phyloP scores from a whole-genome alignment of 2,888 invertebrate genomes.

The Phragmatobia fuliginosa region DNA sequence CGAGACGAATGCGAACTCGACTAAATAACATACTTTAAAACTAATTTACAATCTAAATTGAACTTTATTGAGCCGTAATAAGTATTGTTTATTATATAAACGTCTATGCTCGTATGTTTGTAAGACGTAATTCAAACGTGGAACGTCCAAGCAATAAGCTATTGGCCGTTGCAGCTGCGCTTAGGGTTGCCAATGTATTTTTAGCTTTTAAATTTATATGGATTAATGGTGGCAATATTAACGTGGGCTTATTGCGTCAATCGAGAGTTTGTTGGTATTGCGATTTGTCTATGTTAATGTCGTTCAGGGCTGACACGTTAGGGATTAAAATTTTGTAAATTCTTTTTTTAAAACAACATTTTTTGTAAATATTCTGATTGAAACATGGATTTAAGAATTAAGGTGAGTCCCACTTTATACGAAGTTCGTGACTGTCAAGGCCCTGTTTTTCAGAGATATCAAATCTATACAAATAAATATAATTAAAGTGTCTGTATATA shows the following conservation, averaged over 20 bases:
- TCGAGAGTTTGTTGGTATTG: conserved; percentile 52
- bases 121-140: conserved; percentile 68
- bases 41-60: conserved; percentile 28
- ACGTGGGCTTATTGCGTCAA: conserved; percentile 72
- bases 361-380: background rate
- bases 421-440: background rate
- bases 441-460: background rate
- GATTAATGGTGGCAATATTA: conserved; percentile 72
- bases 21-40: conserved; percentile 13
- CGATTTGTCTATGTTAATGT: conserved; percentile 50
- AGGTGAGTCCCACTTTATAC: too few species aligned
- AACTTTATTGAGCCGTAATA: conserved; percentile 25
- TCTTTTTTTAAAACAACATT: conserved; percentile 3
- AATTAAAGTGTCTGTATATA: too few species aligned
- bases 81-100: conserved; percentile 23
- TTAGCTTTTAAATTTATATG: conserved; percentile 76
- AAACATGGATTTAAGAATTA: background rate
- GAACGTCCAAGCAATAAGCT: conserved; percentile 78
- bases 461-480: too few species aligned
- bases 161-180: conserved; percentile 80
- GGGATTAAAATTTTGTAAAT: conserved; percentile 28
- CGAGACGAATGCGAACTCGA: conserved; percentile 41
- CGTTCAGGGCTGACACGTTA: conserved; percentile 49
- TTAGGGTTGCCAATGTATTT: conserved; percentile 82
- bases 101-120: conserved; percentile 54